These are phyloP conservation scores for Coreoperca whiteheadi DNA, from an alignment of 2,113 vertebrate genomes.

Conservation along the genomic window DNA sequence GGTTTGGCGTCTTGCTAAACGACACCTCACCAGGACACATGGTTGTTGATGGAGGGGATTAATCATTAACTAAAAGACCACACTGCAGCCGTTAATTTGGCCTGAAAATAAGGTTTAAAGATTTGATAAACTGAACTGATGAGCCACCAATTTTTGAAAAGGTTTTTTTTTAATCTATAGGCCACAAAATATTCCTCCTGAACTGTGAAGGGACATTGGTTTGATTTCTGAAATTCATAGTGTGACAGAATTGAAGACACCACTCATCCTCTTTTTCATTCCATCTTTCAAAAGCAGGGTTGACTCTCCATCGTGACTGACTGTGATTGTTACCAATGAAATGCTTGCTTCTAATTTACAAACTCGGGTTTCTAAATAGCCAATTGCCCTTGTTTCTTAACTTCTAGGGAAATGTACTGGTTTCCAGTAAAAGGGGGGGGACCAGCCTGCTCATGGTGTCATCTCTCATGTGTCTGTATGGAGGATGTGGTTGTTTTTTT, in stretches of 20 bases:
- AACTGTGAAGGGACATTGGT: neutral
- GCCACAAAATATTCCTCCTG: neutral
- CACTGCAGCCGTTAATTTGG: neutral
- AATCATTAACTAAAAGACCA: slow-evolving; percentile 1
- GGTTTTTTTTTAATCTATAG: neutral
- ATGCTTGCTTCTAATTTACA: neutral
- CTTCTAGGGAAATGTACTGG: neutral
- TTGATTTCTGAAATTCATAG: neutral
- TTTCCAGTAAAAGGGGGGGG: slow-evolving; percentile 26
- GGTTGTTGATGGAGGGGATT: neutral
- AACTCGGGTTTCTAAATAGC: neutral
- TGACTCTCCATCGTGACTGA: neutral
- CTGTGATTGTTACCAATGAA: neutral
- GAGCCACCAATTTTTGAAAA: neutral
- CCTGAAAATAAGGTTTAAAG: neutral
- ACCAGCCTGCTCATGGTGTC: neutral
- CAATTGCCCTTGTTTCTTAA: neutral
- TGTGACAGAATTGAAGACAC: neutral
- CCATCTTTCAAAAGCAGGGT: neutral
- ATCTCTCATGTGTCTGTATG: neutral
- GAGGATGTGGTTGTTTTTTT: slow-evolving; percentile 60
- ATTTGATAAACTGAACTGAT: neutral
- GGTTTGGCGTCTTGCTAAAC: neutral
- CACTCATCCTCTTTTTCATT: neutral
- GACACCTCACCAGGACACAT: neutral